phyloP scores from a whole-genome alignment of 2,797 vertebrate genomes.

The Tadarida brasiliensis region DNA sequence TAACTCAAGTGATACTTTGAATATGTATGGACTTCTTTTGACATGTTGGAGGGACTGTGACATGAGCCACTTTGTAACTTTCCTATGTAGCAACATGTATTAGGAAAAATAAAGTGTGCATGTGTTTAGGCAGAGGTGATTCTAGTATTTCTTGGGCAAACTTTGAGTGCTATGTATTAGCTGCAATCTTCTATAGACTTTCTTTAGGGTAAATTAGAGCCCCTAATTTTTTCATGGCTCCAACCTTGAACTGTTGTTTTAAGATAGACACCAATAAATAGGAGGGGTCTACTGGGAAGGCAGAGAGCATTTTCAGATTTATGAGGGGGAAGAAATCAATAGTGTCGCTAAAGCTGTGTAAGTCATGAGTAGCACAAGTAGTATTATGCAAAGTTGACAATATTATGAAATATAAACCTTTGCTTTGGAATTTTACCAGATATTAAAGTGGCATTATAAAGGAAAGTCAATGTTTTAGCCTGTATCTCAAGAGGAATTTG shows the following conservation, averaged over 20 bases:
- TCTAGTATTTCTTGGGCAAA: slow-evolving; percentile 54
- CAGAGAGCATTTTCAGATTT: slow-evolving; percentile 91
- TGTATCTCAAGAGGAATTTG: slow-evolving; percentile 78
- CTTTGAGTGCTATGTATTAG: slow-evolving; percentile 54
- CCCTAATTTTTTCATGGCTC: slow-evolving; percentile 89
- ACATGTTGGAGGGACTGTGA: neutral
- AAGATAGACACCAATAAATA: slow-evolving; percentile 92
- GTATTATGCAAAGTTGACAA: slow-evolving; percentile 89
- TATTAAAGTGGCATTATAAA: slow-evolving; percentile 85
- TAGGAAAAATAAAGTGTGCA: neutral
- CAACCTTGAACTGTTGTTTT: slow-evolving; percentile 92
- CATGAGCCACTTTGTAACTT: neutral
- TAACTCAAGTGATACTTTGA: neutral
- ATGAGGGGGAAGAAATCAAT: slow-evolving; percentile 90
- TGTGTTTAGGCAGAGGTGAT: neutral
- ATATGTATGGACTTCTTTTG: neutral
- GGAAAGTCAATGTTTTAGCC: slow-evolving; percentile 82
- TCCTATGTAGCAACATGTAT: neutral
- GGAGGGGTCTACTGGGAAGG: slow-evolving; percentile 91
- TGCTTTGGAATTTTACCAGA: slow-evolving; percentile 85
- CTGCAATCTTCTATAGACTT: slow-evolving; percentile 56
- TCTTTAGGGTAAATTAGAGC: slow-evolving; percentile 76
- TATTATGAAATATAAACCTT: slow-evolving; percentile 88
- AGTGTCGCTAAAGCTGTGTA: slow-evolving; percentile 87
- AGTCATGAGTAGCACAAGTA: slow-evolving; percentile 88